Evolutionary conservation across 1,140 invertebrate species (phyloP).

Genomic region (Calliopsis andreniformis): DNA sequence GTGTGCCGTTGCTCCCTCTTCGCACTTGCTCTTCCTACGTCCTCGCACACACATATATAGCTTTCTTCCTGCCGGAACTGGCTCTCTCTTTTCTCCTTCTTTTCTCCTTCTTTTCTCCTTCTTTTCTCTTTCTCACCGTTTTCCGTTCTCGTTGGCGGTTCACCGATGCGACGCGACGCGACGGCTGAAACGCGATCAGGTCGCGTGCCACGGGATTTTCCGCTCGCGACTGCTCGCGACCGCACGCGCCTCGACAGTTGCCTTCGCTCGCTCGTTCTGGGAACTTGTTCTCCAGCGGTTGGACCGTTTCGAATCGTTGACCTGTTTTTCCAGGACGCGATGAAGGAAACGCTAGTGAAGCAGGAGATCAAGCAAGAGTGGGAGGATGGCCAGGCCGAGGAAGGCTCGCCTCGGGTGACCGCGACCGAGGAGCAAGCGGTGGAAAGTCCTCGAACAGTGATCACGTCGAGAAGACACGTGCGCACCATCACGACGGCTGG

Average conservation of each 20-base stretch:
- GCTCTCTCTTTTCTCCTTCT: neutral
- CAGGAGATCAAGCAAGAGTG: slow-evolving; percentile 78
- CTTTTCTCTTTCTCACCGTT: neutral
- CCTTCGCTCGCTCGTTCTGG: no score
- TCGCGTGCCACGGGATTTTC: slow-evolving; percentile 67
- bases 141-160: no score
- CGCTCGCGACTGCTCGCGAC: slow-evolving; percentile 2
- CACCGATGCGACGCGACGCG: neutral
- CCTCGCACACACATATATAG: no score
- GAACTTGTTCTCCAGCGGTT: no score
- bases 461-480: slow-evolving; percentile 82
- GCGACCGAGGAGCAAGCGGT: slow-evolving; percentile 49
- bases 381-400: slow-evolving; percentile 69
- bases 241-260: no score
- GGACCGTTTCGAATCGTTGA: neutral
- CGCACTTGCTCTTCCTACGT: no score
- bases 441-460: slow-evolving; percentile 74
- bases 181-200: slow-evolving; percentile 5
- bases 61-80: neutral
- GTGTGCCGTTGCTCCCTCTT: slow-evolving; percentile 69
- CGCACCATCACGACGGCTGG: slow-evolving; percentile 84
- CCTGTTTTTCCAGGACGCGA: slow-evolving; percentile 67
- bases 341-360: slow-evolving; percentile 77
- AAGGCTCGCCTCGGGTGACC: slow-evolving; percentile 66
- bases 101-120: no score